Evolutionary conservation across 1,140 invertebrate species (phyloP), one percentile per base, ranked within the genome.

Genomic region (Schlechtendalia chinensis): DNA sequence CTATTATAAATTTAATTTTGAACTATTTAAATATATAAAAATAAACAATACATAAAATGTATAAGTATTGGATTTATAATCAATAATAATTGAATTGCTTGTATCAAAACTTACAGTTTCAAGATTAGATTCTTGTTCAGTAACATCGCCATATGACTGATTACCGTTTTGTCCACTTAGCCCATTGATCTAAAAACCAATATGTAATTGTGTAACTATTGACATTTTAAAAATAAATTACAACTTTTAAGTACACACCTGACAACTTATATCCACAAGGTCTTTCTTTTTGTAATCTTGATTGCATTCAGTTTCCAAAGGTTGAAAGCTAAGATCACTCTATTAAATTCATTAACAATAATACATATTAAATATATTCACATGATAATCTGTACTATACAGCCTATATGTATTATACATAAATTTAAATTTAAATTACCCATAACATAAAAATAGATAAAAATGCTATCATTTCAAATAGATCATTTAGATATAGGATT

Each of bases 81-180:
- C 29, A 65, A n/a, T 19, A 65, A 65, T 65, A n/a, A 67, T 39
- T 39, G 1, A 67, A 45, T 22, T 54, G 32, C 32, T 39, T 8
- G 54, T 27, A 32, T 32, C 54, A 32, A 4, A 19, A 63, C 75
- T 27, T 50, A 79, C 75, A 45, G 75, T 79, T 79, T 79, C 75
- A 79, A 79, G 58, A 27, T 79, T 79, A 61, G 75, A 79, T 63
- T 79, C 75, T 79, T 59, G 75, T 79, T 79, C 75, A 45, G 75
- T 79, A 29, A 39, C 75, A 63, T 79, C 75, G 5, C 75, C 75
- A 63, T 32, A 79, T 1, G 75, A 79, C 8, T 79, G 75, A 47
- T 63, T 50, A 19, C 58, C 75, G 61, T 61, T 63, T 50, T 79
- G 75, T 63, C 56, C 75, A 79, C 54, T 79, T 3, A 61, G 14